Evolutionary conservation across 2,888 invertebrate genomes (phyloP), one percentile per base, ranked within the genome.

Genomic region (Acronicta aceris): DNA sequence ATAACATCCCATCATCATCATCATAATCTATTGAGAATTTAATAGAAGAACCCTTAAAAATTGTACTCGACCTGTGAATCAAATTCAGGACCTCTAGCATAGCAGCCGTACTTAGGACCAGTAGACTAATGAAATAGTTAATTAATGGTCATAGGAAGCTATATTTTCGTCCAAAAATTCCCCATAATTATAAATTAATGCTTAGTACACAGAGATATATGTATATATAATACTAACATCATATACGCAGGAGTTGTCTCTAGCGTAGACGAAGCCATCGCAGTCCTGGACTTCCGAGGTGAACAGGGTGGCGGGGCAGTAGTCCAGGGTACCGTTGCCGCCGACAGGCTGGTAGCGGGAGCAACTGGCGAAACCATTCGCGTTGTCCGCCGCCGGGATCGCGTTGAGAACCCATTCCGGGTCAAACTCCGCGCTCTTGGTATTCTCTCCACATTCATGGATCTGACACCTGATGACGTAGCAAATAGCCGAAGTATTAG

Each of bases 371-470:
- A 92, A 82, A 2, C 89, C 89, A 15, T 57, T 73, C 0, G 30
- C 85, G 2, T 76, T 68, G 5, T 73, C 66, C 0, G 84, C 80
- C 41, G 74, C 82, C 0, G 95, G 95, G 6, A 93, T 87, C 0
- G 95, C 95, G 46, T 88, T 77, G 12, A 85, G 69, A 5, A 95
- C 65, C 95, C 96, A 96, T 0, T 81, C 71, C 0, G 92, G 89
- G 1, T 86, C 79, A 68, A 89, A 92, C 0, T 74, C 59, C 8
- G 87, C 78, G 10, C 84, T 76, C 40, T 88, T 86, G 13, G 73
- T 76, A 16, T 89, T 73, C 60, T 91, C 90, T 0, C 87, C 95
- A 71, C 96, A 96, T 79, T 95, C 95, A 1, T 92, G 89, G 41
- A 96, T 88, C 38, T 83, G 85, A 74, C 96, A 95, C 76, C 95